These are phyloP conservation scores for Biston stratarius DNA, from an alignment of 2,888 invertebrate genomes.

Conservation along the genomic window DNA sequence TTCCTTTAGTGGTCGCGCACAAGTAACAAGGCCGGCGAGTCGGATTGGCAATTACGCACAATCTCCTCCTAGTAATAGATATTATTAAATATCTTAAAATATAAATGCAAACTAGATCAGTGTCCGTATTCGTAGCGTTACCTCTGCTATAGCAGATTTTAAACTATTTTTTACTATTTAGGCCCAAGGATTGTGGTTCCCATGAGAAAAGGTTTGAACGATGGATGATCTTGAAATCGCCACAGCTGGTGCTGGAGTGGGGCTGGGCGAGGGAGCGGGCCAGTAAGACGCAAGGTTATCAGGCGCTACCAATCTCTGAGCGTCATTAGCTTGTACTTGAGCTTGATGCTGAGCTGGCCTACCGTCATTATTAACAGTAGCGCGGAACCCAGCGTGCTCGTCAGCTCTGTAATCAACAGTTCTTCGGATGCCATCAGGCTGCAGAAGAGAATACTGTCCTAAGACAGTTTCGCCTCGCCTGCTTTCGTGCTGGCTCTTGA, in stretches of 20 bases:
- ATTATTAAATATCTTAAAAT: conserved; percentile 53
- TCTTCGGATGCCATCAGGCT: conserved; percentile 84
- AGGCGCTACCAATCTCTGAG: conserved; percentile 31
- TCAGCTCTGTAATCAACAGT: conserved; percentile 86
- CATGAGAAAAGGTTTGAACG: conserved; percentile 62
- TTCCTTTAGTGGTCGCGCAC: conserved; percentile 58
- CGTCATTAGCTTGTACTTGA: conserved; percentile 24
- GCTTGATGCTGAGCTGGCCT: conserved; percentile 32
- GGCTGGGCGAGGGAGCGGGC: conserved; percentile 50
- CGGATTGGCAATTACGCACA: conserved; percentile 64
- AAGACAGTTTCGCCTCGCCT: conserved; percentile 81
- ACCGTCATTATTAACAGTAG: conserved; percentile 79
- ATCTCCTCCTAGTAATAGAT: conserved; percentile 57
- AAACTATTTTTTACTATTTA: conserved; percentile 45
- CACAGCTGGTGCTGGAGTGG: conserved; percentile 59
- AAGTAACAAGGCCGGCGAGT: conserved; percentile 61
- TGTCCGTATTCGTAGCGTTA: conserved; percentile 48
- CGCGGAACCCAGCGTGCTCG: conserved; percentile 82
- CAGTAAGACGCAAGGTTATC: conserved; percentile 43
- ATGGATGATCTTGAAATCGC: conserved; percentile 69
- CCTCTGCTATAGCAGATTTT: conserved; percentile 25
- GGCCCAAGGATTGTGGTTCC: conserved; percentile 59
- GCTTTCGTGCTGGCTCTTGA: conserved; percentile 83
- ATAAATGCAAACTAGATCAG: conserved; percentile 64
- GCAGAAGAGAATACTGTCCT: conserved; percentile 84